Conservation (phyloP, 2,797 vertebrate species). For the Eulemur coronatus region DNA sequence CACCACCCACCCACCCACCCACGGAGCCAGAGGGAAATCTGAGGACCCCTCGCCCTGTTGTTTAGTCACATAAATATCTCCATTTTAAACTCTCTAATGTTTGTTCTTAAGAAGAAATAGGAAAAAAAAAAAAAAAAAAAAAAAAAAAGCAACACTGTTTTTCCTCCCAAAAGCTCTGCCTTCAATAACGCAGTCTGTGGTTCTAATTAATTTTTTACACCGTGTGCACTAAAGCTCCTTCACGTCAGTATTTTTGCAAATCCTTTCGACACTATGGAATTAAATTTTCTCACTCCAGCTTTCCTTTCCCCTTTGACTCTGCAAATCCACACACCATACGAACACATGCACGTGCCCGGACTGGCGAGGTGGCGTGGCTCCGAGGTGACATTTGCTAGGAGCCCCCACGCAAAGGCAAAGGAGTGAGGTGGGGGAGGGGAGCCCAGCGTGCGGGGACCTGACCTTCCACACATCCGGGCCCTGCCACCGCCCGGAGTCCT, state of each 20-base stretch:
- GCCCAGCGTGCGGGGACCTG: fast-evolving
- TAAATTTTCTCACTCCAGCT: neutral
- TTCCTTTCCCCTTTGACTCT: neutral
- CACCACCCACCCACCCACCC: neutral
- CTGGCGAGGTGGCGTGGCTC: neutral
- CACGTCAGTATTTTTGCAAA: neutral
- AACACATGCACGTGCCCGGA: neutral
- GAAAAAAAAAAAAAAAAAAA: neutral
- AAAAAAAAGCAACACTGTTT: neutral
- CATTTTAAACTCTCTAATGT: neutral
- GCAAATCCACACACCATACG: neutral
- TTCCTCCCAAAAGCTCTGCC: neutral
- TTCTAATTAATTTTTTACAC: conserved; percentile 50
- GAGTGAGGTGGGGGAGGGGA: neutral
- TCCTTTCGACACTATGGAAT: neutral
- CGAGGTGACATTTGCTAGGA: neutral
- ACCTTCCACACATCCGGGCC: neutral
- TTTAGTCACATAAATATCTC: neutral
- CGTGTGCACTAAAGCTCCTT: neutral
- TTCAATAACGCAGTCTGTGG: conserved; percentile 16
- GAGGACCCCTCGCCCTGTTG: too few relatives aligned
- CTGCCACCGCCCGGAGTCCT: neutral
- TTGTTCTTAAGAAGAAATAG: neutral
- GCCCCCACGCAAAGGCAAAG: neutral
- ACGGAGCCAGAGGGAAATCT: neutral